phyloP scores from a whole-genome alignment of 1,140 invertebrate genomes.

The Magallana angulata region DNA sequence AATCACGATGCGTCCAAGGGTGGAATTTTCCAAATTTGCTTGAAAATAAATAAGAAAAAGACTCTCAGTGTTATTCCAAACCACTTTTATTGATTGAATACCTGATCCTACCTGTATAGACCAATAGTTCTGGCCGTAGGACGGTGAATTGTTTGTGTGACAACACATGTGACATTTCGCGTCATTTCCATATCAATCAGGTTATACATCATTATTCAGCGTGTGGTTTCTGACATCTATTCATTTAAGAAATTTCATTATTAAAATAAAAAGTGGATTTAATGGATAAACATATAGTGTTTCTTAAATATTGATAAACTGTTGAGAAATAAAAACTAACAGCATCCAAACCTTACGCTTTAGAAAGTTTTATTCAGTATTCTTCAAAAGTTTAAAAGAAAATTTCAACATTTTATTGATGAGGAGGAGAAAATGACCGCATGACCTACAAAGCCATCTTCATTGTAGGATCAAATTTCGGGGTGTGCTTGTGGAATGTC shows the following conservation, averaged over 20 bases:
- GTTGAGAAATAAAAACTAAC: no score
- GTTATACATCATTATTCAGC: neutral
- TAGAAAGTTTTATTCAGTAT: no score
- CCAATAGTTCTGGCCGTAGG: neutral
- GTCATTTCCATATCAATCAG: neutral
- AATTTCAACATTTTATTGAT: neutral
- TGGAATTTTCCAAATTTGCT: neutral
- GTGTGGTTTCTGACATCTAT: neutral
- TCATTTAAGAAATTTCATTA: neutral
- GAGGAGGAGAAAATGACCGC: neutral
- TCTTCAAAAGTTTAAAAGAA: no score
- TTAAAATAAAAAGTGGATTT: neutral
- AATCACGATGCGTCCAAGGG: no score
- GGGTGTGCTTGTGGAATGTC: slow-evolving; percentile 7
- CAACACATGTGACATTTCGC: neutral
- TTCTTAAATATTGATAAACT: no score
- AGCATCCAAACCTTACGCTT: no score
- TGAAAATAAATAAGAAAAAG: neutral
- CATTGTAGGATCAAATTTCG: neutral
- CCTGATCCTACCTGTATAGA: neutral
- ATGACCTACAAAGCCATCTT: neutral
- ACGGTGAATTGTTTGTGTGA: neutral
- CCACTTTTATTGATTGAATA: neutral
- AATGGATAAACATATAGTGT: no score
- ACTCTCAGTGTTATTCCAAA: neutral